These are phyloP conservation scores for Menura novaehollandiae DNA, from an alignment of 2,113 vertebrate genomes.

Conservation along the genomic window DNA sequence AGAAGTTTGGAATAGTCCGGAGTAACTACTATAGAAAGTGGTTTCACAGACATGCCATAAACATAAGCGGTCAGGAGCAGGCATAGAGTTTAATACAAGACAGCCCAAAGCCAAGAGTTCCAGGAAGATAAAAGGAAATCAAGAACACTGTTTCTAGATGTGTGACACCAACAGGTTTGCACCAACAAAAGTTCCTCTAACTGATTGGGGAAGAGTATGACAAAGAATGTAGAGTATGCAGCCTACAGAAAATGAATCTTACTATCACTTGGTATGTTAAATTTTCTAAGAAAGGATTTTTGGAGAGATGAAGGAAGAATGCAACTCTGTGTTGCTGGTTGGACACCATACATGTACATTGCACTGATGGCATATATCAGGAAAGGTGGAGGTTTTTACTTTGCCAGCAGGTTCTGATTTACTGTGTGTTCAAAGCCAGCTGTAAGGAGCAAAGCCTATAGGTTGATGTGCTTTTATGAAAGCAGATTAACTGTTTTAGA, in stretches of 20 bases:
- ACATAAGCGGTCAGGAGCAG: neutral
- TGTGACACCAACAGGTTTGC: neutral
- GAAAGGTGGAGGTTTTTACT: neutral
- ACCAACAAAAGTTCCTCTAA: neutral
- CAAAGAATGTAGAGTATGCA: neutral
- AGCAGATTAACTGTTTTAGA: neutral
- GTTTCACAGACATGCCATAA: neutral
- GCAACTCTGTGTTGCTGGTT: neutral
- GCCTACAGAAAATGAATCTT: neutral
- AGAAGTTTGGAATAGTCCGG: neutral
- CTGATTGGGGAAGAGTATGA: neutral
- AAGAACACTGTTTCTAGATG: neutral
- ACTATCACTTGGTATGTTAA: neutral
- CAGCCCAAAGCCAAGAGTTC: neutral
- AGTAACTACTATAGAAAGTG: neutral
- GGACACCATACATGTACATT: neutral
- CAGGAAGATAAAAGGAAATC: neutral
- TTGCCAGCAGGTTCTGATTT: neutral
- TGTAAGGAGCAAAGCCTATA: neutral
- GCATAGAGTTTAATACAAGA: neutral
- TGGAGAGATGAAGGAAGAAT: neutral
- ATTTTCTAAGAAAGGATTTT: neutral
- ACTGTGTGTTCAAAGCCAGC: neutral
- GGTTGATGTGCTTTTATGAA: neutral
- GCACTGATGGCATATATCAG: neutral